Evolutionary conservation across 1,140 invertebrate genomes (phyloP).

Genomic region (Aplysia californica): DNA sequence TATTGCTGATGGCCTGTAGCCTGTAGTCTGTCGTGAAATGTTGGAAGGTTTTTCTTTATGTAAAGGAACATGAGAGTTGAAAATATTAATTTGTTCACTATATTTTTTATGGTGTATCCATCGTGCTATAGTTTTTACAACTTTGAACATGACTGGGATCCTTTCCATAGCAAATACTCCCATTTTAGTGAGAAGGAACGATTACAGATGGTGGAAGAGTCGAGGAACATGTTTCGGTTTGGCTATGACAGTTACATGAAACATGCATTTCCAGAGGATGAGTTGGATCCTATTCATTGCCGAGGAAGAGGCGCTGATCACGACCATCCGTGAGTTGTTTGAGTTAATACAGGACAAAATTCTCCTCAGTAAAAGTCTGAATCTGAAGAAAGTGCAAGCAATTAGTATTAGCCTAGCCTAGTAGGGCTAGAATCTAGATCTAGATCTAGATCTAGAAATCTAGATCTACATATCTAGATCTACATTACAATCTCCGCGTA

Average conservation of each 20-base stretch:
- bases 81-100: neutral
- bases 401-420: too few species aligned
- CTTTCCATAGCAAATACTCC: slow-evolving; percentile 69
- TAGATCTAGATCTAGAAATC: too few species aligned
- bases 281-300: slow-evolving; percentile 74
- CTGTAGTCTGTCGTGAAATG: neutral
- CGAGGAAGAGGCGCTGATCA: slow-evolving; percentile 73
- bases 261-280: slow-evolving; percentile 73
- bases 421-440: too few species aligned
- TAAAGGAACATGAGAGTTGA: neutral
- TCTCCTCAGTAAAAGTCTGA: too few species aligned
- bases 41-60: neutral
- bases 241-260: slow-evolving; percentile 73
- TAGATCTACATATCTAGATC: too few species aligned
- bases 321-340: slow-evolving; percentile 71
- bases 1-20: neutral
- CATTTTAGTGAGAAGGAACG: slow-evolving; percentile 64
- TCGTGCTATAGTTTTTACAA: slow-evolving; percentile 4
- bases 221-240: slow-evolving; percentile 72
- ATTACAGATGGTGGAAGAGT: slow-evolving; percentile 59
- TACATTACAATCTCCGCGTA: too few species aligned
- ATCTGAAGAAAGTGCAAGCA: too few species aligned
- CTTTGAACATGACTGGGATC: slow-evolving; percentile 43
- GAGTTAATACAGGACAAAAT: too few species aligned
- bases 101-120: neutral